Base-by-base conservation (phyloP, 2,888 invertebrate genomes). In the Spicauda simplicius region DNA sequence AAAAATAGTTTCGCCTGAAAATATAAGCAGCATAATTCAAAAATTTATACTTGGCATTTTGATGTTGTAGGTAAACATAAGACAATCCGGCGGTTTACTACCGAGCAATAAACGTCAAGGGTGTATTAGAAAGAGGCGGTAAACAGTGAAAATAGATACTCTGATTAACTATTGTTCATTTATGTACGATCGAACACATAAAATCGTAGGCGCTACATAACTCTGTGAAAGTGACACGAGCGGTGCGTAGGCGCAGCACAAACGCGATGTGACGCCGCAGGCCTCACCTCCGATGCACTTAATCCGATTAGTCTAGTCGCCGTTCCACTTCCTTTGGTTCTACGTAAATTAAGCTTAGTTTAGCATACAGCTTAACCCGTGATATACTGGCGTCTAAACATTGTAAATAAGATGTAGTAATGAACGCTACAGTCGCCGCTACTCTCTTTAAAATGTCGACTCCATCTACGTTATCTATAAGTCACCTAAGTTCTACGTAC, bases 211-310 rank as follows among this genome's bases (percentile, higher is more conserved):
- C 85, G 88, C 83, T 41, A 79, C 80, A 79, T 83, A 79, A 77
- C 81, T 81, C 74, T 68, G 86, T 80, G 90, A 90, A 90, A 88
- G 90, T 84, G 84, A 86, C 86, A 85, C 82, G 80, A 78, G 73
- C 73, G 62, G 66, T 80, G 88, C 84, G 91, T 90, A 81, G 89
- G 90, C 82, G 87, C 81, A 76, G 71, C 70, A 74, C 77, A 79
- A 75, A 82, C 76, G 76, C 78, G 74, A 76, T 78, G 74, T 72
- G 74, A 74, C 72, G 71, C 68, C 71, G 64, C 60, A 57, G 61
- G 69, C 71, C 78, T 80, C 79, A 76, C 77, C 80, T 74, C 77
- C 77, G 75, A 80, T 80, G 80, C 79, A 77, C 77, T 76, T 88
- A 88, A 89, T 89, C 87, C 83, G 87, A 88, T 89, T 88, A 87